Percentiles rank a stretch among this genome's conserved stretches.
Evolutionary conservation across 2,113 vertebrate genomes (phyloP).

Genomic region (Papio anubis): DNA sequence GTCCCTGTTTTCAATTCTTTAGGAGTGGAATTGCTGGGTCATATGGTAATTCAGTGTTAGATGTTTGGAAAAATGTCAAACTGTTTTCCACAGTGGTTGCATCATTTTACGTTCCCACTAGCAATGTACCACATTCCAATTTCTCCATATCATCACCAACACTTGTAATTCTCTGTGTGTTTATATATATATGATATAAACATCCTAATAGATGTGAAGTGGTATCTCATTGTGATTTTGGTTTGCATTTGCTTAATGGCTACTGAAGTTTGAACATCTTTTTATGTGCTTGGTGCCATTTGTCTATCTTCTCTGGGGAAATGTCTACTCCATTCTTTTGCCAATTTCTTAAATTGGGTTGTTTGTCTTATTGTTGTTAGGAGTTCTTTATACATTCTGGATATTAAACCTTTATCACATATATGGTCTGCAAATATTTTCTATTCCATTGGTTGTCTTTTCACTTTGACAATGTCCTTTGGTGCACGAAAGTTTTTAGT

Average conservation of each 20-base stretch:
- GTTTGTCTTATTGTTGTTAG: neutral
- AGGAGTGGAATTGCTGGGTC: neutral
- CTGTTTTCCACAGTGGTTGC: neutral
- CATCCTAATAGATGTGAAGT: neutral
- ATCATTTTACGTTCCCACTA: neutral
- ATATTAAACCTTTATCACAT: neutral
- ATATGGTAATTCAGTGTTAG: neutral
- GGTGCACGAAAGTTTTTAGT: neutral
- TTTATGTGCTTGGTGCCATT: neutral
- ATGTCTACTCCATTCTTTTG: neutral
- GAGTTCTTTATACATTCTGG: neutral
- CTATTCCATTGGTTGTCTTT: neutral
- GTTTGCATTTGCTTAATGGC: neutral
- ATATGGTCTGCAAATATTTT: neutral
- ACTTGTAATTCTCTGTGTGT: neutral
- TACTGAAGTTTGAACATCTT: neutral
- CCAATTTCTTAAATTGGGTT: slow-evolving; percentile 11
- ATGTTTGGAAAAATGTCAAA: neutral
- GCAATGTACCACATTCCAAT: neutral
- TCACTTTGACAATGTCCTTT: neutral
- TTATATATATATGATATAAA: neutral
- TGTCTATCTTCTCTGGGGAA: neutral
- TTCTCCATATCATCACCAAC: neutral
- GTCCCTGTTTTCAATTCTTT: neutral
- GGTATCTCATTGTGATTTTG: neutral